These are phyloP conservation scores for Xestia xanthographa DNA, from an alignment of 2,888 invertebrate genomes.

Conservation along the genomic window DNA sequence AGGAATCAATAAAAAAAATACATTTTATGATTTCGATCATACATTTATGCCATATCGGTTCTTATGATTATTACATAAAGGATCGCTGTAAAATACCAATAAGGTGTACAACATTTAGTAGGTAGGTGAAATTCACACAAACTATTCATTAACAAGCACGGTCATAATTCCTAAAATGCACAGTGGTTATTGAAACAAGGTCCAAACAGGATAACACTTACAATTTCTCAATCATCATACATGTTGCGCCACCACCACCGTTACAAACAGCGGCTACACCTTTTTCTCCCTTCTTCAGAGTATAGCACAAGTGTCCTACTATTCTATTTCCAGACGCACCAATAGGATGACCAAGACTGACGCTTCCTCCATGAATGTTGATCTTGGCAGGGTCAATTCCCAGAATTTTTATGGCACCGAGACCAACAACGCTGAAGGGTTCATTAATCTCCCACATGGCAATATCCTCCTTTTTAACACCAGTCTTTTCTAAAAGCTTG, in stretches of 20 bases:
- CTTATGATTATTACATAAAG: too few relatives aligned
- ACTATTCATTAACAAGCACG: conserved; percentile 67
- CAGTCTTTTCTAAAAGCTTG: conserved; percentile 95
- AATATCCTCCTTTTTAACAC: conserved; percentile 96
- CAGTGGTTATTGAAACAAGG: conserved; percentile 65
- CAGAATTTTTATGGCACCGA: conserved; percentile 97
- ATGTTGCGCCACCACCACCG: conserved; percentile 99
- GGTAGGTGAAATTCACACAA: conserved; percentile 36
- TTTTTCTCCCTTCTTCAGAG: conserved; percentile 96
- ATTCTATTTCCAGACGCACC: conserved; percentile 99
- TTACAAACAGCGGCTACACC: conserved; percentile 99
- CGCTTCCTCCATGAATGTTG: conserved; percentile 99
- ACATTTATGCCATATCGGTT: too few relatives aligned
- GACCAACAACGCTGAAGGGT: conserved; percentile 98
- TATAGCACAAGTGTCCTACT: conserved; percentile 97
- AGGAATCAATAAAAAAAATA: conserved; percentile 62
- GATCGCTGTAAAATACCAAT: too few relatives aligned
- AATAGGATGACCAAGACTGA: conserved; percentile 99
- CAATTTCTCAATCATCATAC: conserved; percentile 98
- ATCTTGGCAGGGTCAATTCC: conserved; percentile 96
- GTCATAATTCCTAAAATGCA: conserved; percentile 73
- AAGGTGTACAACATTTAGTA: too few relatives aligned
- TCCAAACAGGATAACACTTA: conserved; percentile 89
- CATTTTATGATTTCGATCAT: conserved; percentile 68
- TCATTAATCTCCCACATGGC: conserved; percentile 99